Conservation (phyloP, 2,797 vertebrate genomes). For the Uromys caudimaculatus region DNA sequence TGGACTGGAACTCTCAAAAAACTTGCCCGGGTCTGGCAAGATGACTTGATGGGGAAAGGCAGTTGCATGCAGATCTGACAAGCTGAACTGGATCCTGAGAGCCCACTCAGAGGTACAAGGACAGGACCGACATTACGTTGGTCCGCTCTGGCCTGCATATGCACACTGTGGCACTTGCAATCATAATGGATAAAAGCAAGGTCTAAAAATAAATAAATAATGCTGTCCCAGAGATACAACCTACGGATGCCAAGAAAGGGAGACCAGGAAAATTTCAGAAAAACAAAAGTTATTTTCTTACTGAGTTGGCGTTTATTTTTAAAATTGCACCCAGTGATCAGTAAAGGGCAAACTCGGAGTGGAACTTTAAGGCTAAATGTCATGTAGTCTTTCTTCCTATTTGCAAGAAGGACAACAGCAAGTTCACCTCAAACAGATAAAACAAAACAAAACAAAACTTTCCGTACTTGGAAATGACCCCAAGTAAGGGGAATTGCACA, state of each 20-base stretch:
- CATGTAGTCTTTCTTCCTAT: not conserved
- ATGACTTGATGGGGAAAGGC: not conserved
- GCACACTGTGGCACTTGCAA: not conserved
- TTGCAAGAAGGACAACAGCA: conserved; percentile 14
- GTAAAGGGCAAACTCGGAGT: not conserved
- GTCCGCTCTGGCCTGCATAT: too few species aligned
- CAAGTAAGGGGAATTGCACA: not conserved
- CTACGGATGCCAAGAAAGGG: not conserved
- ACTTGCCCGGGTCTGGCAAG: not conserved
- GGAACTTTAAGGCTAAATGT: not conserved
- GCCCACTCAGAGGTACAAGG: too few species aligned
- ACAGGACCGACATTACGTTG: not conserved
- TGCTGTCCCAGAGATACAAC: not conserved
- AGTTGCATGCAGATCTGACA: not conserved
- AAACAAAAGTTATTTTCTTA: conserved; percentile 10
- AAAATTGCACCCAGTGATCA: not conserved
- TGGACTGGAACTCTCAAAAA: not conserved
- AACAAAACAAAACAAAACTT: not conserved
- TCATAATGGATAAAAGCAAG: not conserved
- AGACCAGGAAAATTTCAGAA: not conserved
- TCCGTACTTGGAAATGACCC: not conserved
- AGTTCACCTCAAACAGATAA: not conserved
- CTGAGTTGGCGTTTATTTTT: conserved; percentile 12
- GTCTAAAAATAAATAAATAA: not conserved
- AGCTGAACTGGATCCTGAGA: not conserved